Base-by-base conservation (phyloP, 1,140 invertebrate genomes). In the Phthorimaea operculella region DNA sequence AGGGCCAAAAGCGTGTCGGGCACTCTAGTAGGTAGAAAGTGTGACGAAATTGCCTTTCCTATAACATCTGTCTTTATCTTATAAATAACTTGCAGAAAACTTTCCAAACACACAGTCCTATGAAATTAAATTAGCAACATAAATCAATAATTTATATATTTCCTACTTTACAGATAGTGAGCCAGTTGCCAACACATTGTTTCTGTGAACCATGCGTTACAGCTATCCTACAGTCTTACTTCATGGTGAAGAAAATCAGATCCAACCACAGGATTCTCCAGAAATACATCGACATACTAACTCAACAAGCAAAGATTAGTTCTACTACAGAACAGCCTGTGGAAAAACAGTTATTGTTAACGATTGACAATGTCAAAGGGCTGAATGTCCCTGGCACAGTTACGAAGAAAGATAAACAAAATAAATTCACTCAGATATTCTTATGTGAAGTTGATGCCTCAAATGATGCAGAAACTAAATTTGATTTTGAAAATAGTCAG, bases 271-370 rank as follows among this genome's bases (percentile, higher is more conserved):
- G 1, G 1, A 17, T 47, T 47, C 15, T 47, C 1, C 44, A 47
- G 11, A 47, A 47, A 47, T 47, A 47, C 9, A 4, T 47, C 44
- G 15, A 15, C 16, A 47, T 47, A 15, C 11, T 47, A 47, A 14
- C 44, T 16, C 1, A 17, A 47, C 44, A 47, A 9, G 15, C 15
- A 15, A 17, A 47, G 15, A 15, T 16, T 9, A 47, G 44, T 16
- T 16, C 16, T 9, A 9, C 1, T 16, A 16, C 16, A 2, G 16
- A 47, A 47, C 8, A 15, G 10, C 36, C 36, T 3, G 10, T 3
- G 44, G 14, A 47, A 17, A 47, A 47, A 16, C 44, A 47, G 16
- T 16, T 47, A 15, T 14, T 47, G 44, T 47, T 47, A 16, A 47
- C 44, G 2, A 47, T 47, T 16, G 44, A 47, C 15, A 47, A 47